These are phyloP conservation scores for Jordanella pulchra DNA, from an alignment of 2,797 vertebrate genomes.

Conservation along the genomic window DNA sequence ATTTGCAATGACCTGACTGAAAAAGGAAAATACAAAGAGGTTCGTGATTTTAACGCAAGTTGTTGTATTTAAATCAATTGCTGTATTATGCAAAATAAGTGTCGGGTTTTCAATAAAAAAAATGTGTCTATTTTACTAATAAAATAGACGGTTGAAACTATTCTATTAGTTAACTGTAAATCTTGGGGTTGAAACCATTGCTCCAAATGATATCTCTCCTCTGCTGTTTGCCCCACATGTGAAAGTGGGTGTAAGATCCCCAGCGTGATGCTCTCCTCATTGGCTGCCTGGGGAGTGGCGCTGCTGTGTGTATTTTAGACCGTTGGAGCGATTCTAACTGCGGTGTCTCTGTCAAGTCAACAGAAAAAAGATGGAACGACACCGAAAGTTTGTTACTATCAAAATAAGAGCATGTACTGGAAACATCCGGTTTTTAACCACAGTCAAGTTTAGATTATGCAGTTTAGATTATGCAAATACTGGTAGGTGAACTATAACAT, in stretches of 20 bases:
- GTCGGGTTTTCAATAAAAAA: too few species aligned
- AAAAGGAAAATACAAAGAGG: too few species aligned
- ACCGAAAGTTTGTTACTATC: slow-evolving; percentile 17
- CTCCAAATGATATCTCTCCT: slow-evolving; percentile 9
- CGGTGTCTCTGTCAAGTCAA: slow-evolving; percentile 41
- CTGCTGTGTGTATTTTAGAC: slow-evolving; percentile 74
- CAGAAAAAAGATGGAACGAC: accelerated
- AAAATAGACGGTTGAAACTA: background rate
- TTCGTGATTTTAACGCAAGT: too few species aligned
- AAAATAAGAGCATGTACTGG: slow-evolving; percentile 42
- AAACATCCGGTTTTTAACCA: too few species aligned
- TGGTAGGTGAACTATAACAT: background rate
- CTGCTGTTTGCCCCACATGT: slow-evolving; percentile 30
- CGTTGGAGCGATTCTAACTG: slow-evolving; percentile 58
- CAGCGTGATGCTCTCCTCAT: slow-evolving; percentile 63
- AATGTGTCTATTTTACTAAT: background rate
- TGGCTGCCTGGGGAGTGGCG: slow-evolving; percentile 59
- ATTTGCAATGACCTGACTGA: too few species aligned
- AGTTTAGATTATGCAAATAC: background rate
- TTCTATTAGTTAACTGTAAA: background rate
- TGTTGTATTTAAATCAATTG: too few species aligned
- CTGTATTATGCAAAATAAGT: too few species aligned
- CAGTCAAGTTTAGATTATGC: too few species aligned
- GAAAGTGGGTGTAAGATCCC: slow-evolving; percentile 52
- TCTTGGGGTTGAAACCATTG: background rate